Evolutionary conservation across 2,888 invertebrate genomes (phyloP).

Genomic region (Drepana falcataria): DNA sequence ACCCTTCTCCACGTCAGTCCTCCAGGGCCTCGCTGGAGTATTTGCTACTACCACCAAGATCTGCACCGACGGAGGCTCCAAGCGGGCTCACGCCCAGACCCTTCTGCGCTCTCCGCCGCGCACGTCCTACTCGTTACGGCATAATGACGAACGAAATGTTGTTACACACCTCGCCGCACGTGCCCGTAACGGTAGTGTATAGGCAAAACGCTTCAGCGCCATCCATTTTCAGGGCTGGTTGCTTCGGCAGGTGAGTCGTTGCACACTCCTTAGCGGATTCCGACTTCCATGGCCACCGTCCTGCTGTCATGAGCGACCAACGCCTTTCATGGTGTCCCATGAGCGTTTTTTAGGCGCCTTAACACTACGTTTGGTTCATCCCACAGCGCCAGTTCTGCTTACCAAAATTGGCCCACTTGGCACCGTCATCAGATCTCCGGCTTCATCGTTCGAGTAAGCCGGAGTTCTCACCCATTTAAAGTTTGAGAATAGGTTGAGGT

Average conservation of each 20-base stretch:
- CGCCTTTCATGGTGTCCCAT: no score
- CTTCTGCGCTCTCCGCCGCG: no score
- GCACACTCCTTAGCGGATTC: slow-evolving; percentile 79
- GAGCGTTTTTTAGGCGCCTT: no score
- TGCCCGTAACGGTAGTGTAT: no score
- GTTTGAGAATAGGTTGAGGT: slow-evolving; percentile 81
- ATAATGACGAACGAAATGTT: no score
- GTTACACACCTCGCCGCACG: no score
- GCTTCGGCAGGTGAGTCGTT: slow-evolving; percentile 82
- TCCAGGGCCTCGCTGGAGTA: slow-evolving; percentile 81
- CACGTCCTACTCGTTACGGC: no score
- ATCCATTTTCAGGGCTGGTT: slow-evolving; percentile 84
- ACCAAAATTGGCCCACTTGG: slow-evolving; percentile 86
- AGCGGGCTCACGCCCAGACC: slow-evolving; percentile 36
- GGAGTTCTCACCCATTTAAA: no score
- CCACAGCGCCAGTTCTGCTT: slow-evolving; percentile 88
- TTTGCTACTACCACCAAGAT: slow-evolving; percentile 84
- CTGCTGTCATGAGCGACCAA: slow-evolving; percentile 4
- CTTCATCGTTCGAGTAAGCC: no score
- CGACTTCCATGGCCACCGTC: slow-evolving; percentile 81
- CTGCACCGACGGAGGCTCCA: slow-evolving; percentile 64
- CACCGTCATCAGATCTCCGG: slow-evolving; percentile 36
- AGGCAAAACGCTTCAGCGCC: slow-evolving; percentile 53
- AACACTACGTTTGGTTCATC: slow-evolving; percentile 83
- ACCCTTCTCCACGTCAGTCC: slow-evolving; percentile 80